Evolutionary conservation across 2,113 vertebrate genomes (phyloP), one percentile per base, ranked within the genome.

Genomic region (Mustelus asterias): DNA sequence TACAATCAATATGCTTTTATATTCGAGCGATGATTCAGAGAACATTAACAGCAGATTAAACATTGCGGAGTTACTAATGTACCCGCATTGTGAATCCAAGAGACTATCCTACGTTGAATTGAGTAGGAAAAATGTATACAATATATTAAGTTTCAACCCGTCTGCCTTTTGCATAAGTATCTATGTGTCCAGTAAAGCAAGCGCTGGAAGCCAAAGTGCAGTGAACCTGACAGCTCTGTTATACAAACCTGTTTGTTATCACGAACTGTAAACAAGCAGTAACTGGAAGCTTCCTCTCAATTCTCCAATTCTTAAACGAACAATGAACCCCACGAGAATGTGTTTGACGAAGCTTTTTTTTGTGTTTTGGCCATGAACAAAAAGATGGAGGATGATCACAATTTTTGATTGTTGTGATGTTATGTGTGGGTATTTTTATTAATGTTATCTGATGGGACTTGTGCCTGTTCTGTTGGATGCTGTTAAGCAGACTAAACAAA

Each of bases 331-430:
- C n/a, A 67, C 41, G 63, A 94, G 69, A 94, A 67, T 69, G 37
- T 24, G 9, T 41, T 69, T 69, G 92, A 44, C 63, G 69, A 94
- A 69, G n/a, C 63, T 20, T 67, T 93, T 90, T 54, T 69, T 60
- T 60, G 48, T 90, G 88, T 90, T 94, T 67, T 22, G n/a, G 63
- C 8, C 69, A 94, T 69, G 88, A 90, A 90, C 54, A 94, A 69
- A 69, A 37, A 22, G 92, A 67, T 69, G 60, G 58, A 94, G 14
- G 88, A 58, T 60, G 54, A 60, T 54, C 11, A 60, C 54, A 60
- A 90, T 90, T 88, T 54, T 88, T 29, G 54, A 88, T 26, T 88
- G 41, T 86, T 86, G 41, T 86, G 83, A 44, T 44, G 37, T 54
- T 54, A 88, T 88, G 33, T 93, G 58, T 37, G 24, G 33, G 13